phyloP scores from a whole-genome alignment of 2,888 invertebrate genomes.

The Phortica magna region DNA sequence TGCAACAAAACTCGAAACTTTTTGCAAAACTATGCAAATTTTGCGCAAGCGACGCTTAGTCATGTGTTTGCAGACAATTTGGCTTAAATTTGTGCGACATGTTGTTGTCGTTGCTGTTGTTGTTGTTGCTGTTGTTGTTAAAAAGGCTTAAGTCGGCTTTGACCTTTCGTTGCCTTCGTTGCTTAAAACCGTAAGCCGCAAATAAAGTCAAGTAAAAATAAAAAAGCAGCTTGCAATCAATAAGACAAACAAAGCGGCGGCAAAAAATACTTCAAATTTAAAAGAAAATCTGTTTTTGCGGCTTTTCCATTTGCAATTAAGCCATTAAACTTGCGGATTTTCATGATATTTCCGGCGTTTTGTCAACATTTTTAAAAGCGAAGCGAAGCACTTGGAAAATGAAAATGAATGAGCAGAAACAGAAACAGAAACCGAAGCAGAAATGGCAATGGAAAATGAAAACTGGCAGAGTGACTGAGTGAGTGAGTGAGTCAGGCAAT shows the following conservation, averaged over 20 bases:
- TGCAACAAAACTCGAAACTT: neutral
- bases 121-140: neutral
- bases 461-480: neutral
- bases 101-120: neutral
- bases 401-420: neutral
- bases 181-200: neutral
- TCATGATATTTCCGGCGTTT: slow-evolving; percentile 25
- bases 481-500: neutral
- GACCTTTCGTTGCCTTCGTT: neutral
- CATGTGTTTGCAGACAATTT: neutral
- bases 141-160: neutral
- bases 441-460: neutral
- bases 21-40: slow-evolving; percentile 12
- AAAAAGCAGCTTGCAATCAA: slow-evolving; percentile 24
- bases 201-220: neutral
- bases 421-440: neutral
- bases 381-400: slow-evolving; percentile 16
- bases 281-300: too few relatives aligned
- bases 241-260: slow-evolving; percentile 22
- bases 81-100: neutral
- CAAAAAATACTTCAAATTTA: neutral
- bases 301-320: slow-evolving; percentile 27
- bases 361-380: slow-evolving; percentile 7
- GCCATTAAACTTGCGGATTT: slow-evolving; percentile 31
- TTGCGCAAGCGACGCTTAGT: neutral